Evolutionary conservation across 1,140 invertebrate species (phyloP).

Genomic region (Hydropsyche tenuis): DNA sequence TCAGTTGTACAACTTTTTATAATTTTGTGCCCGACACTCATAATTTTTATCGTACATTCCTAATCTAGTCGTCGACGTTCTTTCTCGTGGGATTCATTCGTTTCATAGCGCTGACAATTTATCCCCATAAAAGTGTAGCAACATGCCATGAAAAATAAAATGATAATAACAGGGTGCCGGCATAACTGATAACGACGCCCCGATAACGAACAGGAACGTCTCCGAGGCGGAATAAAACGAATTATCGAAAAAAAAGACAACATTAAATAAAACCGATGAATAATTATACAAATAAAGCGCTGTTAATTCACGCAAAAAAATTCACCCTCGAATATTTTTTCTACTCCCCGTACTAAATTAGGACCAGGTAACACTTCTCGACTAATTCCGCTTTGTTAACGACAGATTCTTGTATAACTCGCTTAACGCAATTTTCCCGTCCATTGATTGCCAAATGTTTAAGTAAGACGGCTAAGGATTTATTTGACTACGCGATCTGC

Average conservation of each 20-base stretch:
- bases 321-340: not conserved
- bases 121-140: not conserved
- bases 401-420: conserved; percentile 51
- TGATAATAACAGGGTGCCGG: conserved; percentile 4
- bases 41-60: conserved; percentile 1
- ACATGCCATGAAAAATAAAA: conserved; percentile 9
- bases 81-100: not conserved
- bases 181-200: not conserved
- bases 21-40: too few species aligned
- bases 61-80: conserved; percentile 1
- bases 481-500: conserved; percentile 37
- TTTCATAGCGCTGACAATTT: not conserved
- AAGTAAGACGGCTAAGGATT: conserved; percentile 40
- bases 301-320: not conserved
- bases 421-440: conserved; percentile 48
- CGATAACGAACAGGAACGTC: conserved; percentile 1
- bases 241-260: not conserved
- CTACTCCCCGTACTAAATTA: not conserved
- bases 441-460: conserved; percentile 50
- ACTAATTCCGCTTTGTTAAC: conserved; percentile 48
- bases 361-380: conserved; percentile 38
- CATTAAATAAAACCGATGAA: too few species aligned
- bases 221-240: not conserved
- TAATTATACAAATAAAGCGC: too few species aligned
- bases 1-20: too few species aligned